Base-by-base conservation (phyloP, 1,140 invertebrate species). In the Helicorthomorpha holstii region DNA sequence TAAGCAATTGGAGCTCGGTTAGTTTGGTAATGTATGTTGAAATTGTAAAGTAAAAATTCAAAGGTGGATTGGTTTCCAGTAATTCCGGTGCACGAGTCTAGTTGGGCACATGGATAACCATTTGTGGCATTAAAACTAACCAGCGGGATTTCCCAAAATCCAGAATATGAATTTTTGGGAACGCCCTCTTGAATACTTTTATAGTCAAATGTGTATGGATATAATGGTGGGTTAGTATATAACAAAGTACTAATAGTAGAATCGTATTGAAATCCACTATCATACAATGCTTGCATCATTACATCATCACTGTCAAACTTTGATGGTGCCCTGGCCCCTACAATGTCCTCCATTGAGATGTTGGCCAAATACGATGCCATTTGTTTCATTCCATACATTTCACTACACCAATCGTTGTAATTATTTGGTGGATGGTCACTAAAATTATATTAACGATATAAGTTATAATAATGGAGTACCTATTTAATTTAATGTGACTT, bases 161-260 rank as follows among this genome's bases (percentile, higher is more conserved):
- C 81, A 0, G 79, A 75, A 65, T 83, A 85, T 14, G 80, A 75
- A 59, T 81, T 72, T 0, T 78, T 78, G 0, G 85, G 85, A 58
- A 68, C 64, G 58, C 80, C 82, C 52, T 82, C 79, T 60, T 69
- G 63, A 16, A 54, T 58, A 2, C 63, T 41, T 16, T 75, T 78
- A 56, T 83, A 81, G 64, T 91, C 84, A 29, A 90, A 62, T 0
- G 85, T 88, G 60, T 89, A 91, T 0, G 86, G 86, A 82, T 83
- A 91, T 4, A 79, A 69, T 0, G 82, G 82, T 16, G 75, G 77
- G 14, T 78, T 78, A 48, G 82, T 81, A n/a, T n/a, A n/a, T 27
- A 59, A 59, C 34, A 66, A 68, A 0, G 81, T 81, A 14, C 82
- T 75, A 62, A 85, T 80, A 1, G 81, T 85, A 7, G 81, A 79